These are phyloP conservation scores for Bombus turneri DNA, from an alignment of 1,140 invertebrate genomes.

Conservation along the genomic window DNA sequence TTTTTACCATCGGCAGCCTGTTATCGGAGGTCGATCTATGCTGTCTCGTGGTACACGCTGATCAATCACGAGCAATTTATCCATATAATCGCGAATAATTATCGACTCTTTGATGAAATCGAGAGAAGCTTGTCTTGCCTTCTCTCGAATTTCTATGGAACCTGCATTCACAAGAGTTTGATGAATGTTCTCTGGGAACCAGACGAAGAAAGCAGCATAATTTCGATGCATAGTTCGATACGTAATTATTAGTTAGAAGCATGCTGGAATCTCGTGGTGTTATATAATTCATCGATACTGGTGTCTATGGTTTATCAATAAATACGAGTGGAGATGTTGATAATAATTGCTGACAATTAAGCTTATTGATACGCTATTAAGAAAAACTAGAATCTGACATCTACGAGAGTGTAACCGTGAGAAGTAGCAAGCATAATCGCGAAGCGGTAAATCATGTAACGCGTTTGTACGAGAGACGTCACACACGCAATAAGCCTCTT, in stretches of 20 bases:
- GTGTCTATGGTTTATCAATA: not conserved
- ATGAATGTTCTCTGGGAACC: not conserved
- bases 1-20: slow-evolving; percentile 3
- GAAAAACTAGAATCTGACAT: not conserved
- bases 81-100: not conserved
- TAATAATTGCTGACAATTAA: not conserved
- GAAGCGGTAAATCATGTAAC: slow-evolving; percentile 48
- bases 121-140: not conserved
- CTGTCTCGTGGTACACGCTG: too few relatives aligned
- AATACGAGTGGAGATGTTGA: not conserved
- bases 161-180: not conserved
- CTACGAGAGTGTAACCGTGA: not conserved
- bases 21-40: not conserved
- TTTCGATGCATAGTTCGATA: not conserved
- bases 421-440: not conserved
- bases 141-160: not conserved
- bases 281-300: not conserved
- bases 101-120: not conserved
- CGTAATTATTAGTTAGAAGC: not conserved
- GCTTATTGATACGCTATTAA: not conserved
- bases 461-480: not conserved
- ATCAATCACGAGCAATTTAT: not conserved
- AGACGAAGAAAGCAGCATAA: not conserved
- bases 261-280: not conserved
- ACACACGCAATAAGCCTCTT: slow-evolving; percentile 17